Evolutionary conservation across 2,797 vertebrate species (phyloP).

Genomic region (Calcarius lapponicus): DNA sequence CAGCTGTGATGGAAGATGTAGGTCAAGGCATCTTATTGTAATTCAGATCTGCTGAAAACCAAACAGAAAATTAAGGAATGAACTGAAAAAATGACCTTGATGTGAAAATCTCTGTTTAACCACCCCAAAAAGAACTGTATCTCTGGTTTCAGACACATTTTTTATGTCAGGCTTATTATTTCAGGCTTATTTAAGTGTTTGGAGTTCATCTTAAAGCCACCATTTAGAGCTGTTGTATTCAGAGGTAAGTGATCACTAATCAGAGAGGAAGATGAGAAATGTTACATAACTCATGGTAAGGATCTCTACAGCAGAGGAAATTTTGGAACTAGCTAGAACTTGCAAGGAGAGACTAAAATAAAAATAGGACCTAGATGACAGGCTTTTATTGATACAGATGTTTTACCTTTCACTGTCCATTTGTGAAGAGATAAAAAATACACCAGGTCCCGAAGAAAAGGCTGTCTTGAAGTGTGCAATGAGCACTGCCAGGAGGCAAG

Average conservation of each 20-base stretch:
- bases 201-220: background rate
- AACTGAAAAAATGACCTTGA: background rate
- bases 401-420: background rate
- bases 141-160: background rate
- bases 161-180: background rate
- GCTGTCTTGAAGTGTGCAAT: background rate
- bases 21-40: background rate
- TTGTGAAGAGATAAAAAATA: background rate
- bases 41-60: background rate
- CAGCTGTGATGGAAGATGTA: background rate
- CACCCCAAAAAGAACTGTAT: background rate
- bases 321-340: background rate
- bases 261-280: background rate
- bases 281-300: background rate
- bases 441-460: background rate
- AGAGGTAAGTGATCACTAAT: background rate
- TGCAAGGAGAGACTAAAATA: background rate
- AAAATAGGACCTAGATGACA: background rate
- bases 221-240: background rate
- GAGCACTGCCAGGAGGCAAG: background rate
- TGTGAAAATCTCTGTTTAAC: background rate
- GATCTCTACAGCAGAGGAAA: background rate
- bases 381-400: background rate
- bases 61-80: background rate
- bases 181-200: background rate